Evolutionary conservation across 2,113 vertebrate genomes (phyloP).

Genomic region (Platysternon megacephalum): DNA sequence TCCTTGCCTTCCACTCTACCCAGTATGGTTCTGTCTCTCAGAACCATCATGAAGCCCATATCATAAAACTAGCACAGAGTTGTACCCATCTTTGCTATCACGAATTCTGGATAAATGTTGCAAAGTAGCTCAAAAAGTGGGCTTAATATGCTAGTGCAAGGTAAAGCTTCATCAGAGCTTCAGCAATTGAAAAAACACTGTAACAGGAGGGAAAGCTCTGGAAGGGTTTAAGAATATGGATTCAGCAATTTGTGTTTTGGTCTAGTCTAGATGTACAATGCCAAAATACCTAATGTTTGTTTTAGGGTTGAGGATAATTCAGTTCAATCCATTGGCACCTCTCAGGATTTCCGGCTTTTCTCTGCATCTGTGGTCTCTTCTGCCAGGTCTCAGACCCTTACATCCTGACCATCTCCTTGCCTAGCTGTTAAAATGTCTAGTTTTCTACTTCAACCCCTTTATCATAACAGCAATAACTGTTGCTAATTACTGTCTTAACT

Average conservation of each 20-base stretch:
- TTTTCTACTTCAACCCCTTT: slow-evolving; percentile 41
- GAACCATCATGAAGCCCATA: neutral
- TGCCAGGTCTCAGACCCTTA: neutral
- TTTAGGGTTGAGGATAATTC: neutral
- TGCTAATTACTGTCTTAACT: neutral
- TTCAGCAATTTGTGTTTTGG: neutral
- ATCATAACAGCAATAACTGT: neutral
- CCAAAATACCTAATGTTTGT: neutral
- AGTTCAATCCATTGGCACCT: neutral
- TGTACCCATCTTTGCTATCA: neutral
- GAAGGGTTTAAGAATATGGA: slow-evolving; percentile 12
- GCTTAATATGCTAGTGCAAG: neutral
- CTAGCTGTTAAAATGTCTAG: neutral
- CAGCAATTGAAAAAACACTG: neutral
- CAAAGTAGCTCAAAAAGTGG: neutral
- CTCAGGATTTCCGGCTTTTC: slow-evolving; percentile 2
- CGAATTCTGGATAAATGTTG: neutral
- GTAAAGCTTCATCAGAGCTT: neutral
- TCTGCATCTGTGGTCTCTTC: neutral
- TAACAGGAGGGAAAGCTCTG: neutral
- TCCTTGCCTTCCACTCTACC: neutral
- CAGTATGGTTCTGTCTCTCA: fast-evolving
- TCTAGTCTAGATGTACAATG: neutral
- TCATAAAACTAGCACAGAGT: neutral
- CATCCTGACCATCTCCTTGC: neutral